These are phyloP conservation scores for Aplocera efformata DNA, from an alignment of 2,888 invertebrate genomes.

Conservation along the genomic window DNA sequence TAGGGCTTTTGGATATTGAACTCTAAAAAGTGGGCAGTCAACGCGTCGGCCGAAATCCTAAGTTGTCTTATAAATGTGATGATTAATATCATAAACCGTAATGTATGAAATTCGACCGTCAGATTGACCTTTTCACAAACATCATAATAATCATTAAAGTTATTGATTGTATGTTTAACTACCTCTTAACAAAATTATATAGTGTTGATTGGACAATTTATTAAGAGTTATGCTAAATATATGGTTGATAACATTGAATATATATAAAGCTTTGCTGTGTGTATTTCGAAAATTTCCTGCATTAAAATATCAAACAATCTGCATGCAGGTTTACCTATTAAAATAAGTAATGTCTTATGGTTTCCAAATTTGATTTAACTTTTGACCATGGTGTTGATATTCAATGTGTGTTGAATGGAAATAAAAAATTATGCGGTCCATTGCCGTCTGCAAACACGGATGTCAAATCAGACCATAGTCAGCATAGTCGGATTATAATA, in stretches of 20 bases:
- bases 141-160: slow-evolving; percentile 13
- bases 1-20: no score
- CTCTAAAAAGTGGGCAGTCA: no score
- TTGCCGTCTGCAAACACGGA: slow-evolving; percentile 18
- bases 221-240: slow-evolving; percentile 10
- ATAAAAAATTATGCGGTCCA: slow-evolving; percentile 21
- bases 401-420: slow-evolving; percentile 12
- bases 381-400: neutral
- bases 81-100: no score
- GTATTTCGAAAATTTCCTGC: no score
- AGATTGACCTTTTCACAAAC: slow-evolving; percentile 21
- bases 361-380: neutral
- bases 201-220: slow-evolving; percentile 10
- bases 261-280: no score
- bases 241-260: neutral
- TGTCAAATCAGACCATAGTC: slow-evolving; percentile 11
- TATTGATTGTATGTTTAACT: slow-evolving; percentile 1
- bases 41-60: no score
- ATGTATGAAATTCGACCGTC: slow-evolving; percentile 5
- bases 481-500: neutral
- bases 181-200: slow-evolving; percentile 10
- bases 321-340: no score
- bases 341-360: no score
- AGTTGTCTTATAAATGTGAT: no score
- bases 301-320: no score